Percentiles rank a stretch among this genome's conserved stretches.
phyloP scores from a whole-genome alignment of 1,140 invertebrate genomes.

The Lordiphosa clarofinis region DNA sequence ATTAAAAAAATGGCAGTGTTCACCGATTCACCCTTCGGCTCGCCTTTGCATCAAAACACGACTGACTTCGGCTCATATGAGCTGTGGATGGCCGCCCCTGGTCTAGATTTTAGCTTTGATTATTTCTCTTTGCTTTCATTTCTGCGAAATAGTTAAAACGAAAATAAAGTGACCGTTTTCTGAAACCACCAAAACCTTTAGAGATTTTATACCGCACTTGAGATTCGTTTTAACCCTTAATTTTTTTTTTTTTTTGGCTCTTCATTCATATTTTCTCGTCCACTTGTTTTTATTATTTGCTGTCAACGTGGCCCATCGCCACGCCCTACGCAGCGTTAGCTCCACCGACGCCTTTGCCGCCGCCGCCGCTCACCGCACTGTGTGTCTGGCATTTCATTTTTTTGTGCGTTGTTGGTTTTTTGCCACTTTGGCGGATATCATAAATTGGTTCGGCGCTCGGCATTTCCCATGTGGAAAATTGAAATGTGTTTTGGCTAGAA shows the following conservation, averaged over 20 bases:
- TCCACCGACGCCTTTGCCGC: background rate
- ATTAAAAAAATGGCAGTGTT: no score
- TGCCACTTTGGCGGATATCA: slow-evolving; percentile 71
- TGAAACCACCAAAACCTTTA: no score
- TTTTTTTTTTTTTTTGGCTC: background rate
- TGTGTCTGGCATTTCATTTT: slow-evolving; percentile 22
- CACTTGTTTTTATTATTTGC: slow-evolving; percentile 36
- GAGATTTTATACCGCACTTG: slow-evolving; percentile 20
- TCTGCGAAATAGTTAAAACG: no score
- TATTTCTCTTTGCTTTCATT: no score
- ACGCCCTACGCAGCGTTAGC: slow-evolving; percentile 23
- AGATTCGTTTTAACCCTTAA: slow-evolving; percentile 16
- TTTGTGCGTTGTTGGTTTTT: slow-evolving; percentile 30
- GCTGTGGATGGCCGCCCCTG: no score
- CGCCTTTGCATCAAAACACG: no score
- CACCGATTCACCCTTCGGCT: no score
- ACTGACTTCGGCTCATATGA: no score
- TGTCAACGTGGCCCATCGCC: slow-evolving; percentile 44
- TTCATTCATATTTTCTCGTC: slow-evolving; percentile 1
- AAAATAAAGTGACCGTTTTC: no score
- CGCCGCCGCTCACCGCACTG: slow-evolving; percentile 4
- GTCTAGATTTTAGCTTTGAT: no score
- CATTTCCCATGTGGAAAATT: slow-evolving; percentile 76
- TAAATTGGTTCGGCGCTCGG: slow-evolving; percentile 69
- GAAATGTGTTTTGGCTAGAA: slow-evolving; percentile 52